These are phyloP conservation scores for Strix uralensis DNA, from an alignment of 2,113 vertebrate genomes.

Conservation along the genomic window DNA sequence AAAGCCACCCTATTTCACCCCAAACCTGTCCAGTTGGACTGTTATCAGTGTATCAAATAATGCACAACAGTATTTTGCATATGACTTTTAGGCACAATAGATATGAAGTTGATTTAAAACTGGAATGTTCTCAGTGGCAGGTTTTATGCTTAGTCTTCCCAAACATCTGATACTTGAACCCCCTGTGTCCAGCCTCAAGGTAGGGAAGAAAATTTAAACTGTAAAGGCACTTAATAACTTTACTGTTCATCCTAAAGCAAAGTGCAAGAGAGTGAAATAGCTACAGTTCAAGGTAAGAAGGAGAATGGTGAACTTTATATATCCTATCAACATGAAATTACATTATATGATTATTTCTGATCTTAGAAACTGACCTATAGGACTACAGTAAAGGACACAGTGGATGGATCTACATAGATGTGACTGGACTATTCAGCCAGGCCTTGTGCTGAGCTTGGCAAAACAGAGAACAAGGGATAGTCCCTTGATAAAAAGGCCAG, in stretches of 20 bases:
- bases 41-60: rapidly evolving
- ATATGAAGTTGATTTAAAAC: neutral
- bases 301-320: neutral
- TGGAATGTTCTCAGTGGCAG: neutral
- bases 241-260: neutral
- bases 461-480: neutral
- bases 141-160: neutral
- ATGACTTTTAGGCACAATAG: neutral
- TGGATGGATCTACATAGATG: neutral
- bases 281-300: neutral
- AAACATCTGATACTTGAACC: neutral
- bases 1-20: neutral
- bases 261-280: neutral
- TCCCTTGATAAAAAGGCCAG: neutral
- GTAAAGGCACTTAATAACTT: neutral
- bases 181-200: neutral
- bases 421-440: neutral
- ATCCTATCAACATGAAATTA: neutral
- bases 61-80: neutral
- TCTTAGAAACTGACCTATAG: neutral
- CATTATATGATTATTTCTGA: neutral
- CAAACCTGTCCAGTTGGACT: neutral
- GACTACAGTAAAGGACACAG: neutral
- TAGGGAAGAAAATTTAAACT: neutral
- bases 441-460: neutral